phyloP scores from a whole-genome alignment of 2,113 vertebrate species.

The Eulemur macaco region DNA sequence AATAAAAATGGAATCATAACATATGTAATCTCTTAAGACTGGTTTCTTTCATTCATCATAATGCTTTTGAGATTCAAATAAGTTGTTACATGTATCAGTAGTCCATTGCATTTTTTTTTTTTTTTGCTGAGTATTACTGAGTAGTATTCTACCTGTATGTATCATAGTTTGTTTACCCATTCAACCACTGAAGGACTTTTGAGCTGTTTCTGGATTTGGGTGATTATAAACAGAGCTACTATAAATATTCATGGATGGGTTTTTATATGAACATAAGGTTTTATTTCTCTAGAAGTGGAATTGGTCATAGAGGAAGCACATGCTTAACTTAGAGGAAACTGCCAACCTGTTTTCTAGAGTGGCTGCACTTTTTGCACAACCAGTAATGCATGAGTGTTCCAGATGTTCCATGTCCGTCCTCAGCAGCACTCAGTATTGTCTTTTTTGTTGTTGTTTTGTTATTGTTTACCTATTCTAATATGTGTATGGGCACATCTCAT shows the following conservation, averaged over 20 bases:
- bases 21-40: neutral
- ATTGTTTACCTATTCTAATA: neutral
- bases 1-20: slow-evolving; percentile 37
- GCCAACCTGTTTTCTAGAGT: neutral
- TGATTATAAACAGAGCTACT: neutral
- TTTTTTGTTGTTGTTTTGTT: neutral
- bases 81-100: neutral
- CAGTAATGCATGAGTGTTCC: neutral
- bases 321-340: neutral
- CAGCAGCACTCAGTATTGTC: neutral
- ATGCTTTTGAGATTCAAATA: neutral
- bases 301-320: neutral
- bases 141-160: neutral
- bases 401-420: neutral
- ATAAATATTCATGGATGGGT: neutral
- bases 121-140: neutral
- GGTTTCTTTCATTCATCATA: neutral
- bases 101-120: neutral
- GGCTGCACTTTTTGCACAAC: neutral
- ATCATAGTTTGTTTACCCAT: neutral
- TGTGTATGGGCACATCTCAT: neutral
- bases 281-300: neutral
- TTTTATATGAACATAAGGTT: neutral
- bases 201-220: neutral
- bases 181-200: neutral